Evolutionary conservation across 2,113 vertebrate species (phyloP).

Genomic region (Poeciliopsis retropinna): DNA sequence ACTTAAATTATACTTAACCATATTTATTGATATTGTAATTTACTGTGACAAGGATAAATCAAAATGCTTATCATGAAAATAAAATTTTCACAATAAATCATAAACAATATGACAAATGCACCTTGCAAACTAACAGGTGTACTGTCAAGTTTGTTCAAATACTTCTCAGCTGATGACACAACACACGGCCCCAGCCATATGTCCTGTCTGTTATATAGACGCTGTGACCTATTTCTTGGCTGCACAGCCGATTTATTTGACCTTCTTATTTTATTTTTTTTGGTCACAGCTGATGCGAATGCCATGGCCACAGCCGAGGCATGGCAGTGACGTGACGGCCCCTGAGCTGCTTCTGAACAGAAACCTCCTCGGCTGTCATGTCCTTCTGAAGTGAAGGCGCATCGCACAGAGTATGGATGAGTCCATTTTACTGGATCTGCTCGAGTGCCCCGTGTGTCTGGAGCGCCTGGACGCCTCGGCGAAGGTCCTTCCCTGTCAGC

Average conservation of each 20-base stretch:
- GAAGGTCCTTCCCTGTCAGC: conserved; percentile 97
- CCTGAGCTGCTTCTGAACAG: conserved; percentile 45
- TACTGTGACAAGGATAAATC: no score
- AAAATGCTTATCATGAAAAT: no score
- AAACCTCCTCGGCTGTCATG: conserved; percentile 43
- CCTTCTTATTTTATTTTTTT: conserved; percentile 30
- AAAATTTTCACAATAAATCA: no score
- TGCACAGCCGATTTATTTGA: conserved; percentile 38
- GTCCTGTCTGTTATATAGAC: conserved; percentile 11
- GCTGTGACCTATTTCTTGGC: conserved; percentile 36
- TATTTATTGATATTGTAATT: no score
- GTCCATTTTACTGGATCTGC: conserved; percentile 93
- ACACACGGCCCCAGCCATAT: conserved; percentile 1
- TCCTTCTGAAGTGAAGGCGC: conserved; percentile 54
- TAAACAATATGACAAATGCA: no score
- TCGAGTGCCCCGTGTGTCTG: conserved; percentile 97
- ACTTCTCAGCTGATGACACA: background rate
- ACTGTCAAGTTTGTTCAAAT: background rate
- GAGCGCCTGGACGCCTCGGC: conserved; percentile 96
- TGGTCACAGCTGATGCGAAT: conserved; percentile 67
- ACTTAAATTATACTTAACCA: no score
- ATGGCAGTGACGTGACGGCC: conserved; percentile 94
- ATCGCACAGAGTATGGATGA: conserved; percentile 88
- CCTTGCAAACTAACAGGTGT: background rate
- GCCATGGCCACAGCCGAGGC: conserved; percentile 78